A percentile compares a stretch with the other conserved stretches of the same genome.
Conservation (phyloP, 2,113 vertebrate genomes). For the Morone saxatilis region DNA sequence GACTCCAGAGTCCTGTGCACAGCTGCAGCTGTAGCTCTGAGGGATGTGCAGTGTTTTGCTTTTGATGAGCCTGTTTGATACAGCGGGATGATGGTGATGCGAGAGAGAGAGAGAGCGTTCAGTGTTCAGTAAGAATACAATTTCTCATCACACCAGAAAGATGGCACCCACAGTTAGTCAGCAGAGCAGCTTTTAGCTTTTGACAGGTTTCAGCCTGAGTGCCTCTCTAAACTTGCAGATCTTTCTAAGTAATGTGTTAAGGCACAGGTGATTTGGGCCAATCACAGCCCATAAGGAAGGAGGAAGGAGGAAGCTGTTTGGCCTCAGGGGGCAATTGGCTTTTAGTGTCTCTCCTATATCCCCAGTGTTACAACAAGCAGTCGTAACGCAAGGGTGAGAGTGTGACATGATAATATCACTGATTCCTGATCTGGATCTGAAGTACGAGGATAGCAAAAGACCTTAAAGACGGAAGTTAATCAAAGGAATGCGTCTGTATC, state of each 20-base stretch:
- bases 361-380: background rate
- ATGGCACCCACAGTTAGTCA: background rate
- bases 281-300: background rate
- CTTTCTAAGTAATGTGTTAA: background rate
- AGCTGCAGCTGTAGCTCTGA: slow-evolving; percentile 42
- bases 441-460: background rate
- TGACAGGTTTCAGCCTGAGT: background rate
- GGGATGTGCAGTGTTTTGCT: background rate
- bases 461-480: background rate
- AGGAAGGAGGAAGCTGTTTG: background rate
- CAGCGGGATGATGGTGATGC: background rate
- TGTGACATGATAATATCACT: background rate
- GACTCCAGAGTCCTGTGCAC: background rate
- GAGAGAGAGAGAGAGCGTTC: background rate
- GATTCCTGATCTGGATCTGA: background rate
- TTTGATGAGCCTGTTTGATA: slow-evolving; percentile 32
- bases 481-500: background rate
- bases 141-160: background rate
- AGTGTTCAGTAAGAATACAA: background rate
- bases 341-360: background rate
- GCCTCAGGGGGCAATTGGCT: background rate
- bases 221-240: background rate
- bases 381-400: background rate
- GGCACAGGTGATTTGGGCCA: background rate
- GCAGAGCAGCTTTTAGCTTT: background rate